These are phyloP conservation scores for Elephas maximus DNA, from an alignment of 2,113 vertebrate genomes.

Conservation along the genomic window DNA sequence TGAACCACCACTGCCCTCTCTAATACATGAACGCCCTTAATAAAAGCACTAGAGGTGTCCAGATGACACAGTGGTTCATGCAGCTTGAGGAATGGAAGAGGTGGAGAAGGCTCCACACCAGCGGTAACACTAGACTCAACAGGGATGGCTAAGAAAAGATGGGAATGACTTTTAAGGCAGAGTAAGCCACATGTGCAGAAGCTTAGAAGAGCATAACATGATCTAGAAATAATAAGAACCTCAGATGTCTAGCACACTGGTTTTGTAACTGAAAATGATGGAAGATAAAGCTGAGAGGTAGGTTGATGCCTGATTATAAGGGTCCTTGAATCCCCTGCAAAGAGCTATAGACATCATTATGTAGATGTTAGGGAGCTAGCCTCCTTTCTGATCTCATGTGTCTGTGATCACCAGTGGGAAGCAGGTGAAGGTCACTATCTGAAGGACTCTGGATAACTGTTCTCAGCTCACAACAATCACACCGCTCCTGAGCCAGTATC, in stretches of 20 bases:
- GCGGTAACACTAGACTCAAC: not conserved
- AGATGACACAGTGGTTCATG: not conserved
- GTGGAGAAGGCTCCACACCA: not conserved
- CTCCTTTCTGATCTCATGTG: not conserved
- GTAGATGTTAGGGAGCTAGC: not conserved
- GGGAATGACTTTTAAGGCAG: not conserved
- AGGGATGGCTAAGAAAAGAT: not conserved
- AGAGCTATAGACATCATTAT: not conserved
- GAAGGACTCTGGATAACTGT: slow-evolving; percentile 55
- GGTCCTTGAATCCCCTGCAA: not conserved
- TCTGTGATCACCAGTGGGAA: not conserved
- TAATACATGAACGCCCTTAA: not conserved
- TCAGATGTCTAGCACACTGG: not conserved
- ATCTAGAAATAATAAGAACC: slow-evolving; percentile 42
- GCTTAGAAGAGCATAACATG: not conserved
- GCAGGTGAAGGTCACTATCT: not conserved
- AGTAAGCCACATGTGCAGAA: not conserved
- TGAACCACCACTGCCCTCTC: not conserved
- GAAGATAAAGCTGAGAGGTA: not conserved
- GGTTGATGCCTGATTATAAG: not conserved
- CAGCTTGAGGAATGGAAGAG: not conserved
- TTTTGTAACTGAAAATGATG: not conserved
- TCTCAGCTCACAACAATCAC: slow-evolving; percentile 41
- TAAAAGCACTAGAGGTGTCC: not conserved
- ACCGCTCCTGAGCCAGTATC: not conserved